Evolutionary conservation across 2,797 vertebrate genomes (phyloP), one percentile per base, ranked within the genome.

Genomic region (Smutsia gigantea): DNA sequence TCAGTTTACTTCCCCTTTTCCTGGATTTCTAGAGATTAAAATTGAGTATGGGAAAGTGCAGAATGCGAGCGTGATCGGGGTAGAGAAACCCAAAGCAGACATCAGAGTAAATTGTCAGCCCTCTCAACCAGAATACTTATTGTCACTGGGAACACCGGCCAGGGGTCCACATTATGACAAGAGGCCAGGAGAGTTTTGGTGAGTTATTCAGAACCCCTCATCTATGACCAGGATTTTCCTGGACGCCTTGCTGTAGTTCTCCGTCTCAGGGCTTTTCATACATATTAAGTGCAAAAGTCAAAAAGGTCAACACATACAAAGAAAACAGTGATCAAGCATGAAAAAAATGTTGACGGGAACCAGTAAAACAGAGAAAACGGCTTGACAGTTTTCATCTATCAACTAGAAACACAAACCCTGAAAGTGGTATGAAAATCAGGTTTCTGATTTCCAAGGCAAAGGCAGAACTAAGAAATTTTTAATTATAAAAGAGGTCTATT

Each of bases 401-500:
- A 94, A 42, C 31, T 64, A 72, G 75, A 92, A 71, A 88, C 63
- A 90, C 27, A 93, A 92, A 95, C 57, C 7, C 17, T 64, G 49
- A 91, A 96, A 82, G 53, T 92, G 66, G 25, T 69, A 42, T 86
- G 78, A 74, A 88, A 93, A 55, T 79, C 53, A 77, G 4, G 7
- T 91, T 93, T 91, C 61, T 68, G 78, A 18, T 69, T 46, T 87
- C n/a, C 25, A 94, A 94, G 94, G 39, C 71, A 66, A 87, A 86
- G 23, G 51, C 59, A 81, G 39, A 75, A 93, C 51, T 86, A 81
- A 93, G 29, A 83, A 90, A 91, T 51, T 29, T 59, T 31, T 71
- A 84, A 64, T 61, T 71, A 78, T 42, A 46, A 89, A 23, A n/a
- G 31, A 75, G n/a, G 51, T 51, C 31, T 6, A 75, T 51, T 51